Percentiles rank a stretch among this genome's conserved stretches.
These are phyloP conservation scores for Patella caerulea DNA, from an alignment of 2,888 invertebrate species.

Conservation along the genomic window DNA sequence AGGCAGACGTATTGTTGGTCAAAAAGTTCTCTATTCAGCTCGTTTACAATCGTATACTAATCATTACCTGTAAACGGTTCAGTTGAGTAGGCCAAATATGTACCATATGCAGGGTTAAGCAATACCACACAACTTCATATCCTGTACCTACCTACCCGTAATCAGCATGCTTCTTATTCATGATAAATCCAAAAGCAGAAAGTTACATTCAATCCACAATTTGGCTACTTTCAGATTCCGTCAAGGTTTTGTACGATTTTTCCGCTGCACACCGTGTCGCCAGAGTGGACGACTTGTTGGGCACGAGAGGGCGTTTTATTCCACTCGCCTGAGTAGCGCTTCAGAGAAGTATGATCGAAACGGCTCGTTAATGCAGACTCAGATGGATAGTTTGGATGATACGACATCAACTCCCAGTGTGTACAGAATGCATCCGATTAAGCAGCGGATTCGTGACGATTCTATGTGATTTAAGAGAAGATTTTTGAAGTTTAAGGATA, in stretches of 20 bases:
- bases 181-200: neutral
- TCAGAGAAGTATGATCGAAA: constrained; percentile 61
- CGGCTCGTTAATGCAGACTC: constrained; percentile 62
- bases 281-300: constrained; percentile 42
- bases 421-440: constrained; percentile 42
- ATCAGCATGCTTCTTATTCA: too few relatives aligned
- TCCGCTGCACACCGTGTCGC: constrained; percentile 80
- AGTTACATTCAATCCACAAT: neutral
- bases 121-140: too few relatives aligned
- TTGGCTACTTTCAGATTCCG: constrained; percentile 81
- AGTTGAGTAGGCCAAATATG: too few relatives aligned
- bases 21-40: constrained; percentile 2
- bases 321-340: constrained; percentile 51
- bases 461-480: neutral
- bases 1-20: neutral
- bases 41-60: constrained; percentile 5
- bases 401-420: constrained; percentile 39
- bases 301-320: constrained; percentile 52
- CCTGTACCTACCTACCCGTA: too few relatives aligned
- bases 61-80: neutral
- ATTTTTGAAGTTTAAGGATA: too few relatives aligned
- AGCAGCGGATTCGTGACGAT: constrained; percentile 13
- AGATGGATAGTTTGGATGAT: constrained; percentile 59
- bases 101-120: too few relatives aligned
- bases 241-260: constrained; percentile 92